A percentile compares a stretch with the other conserved stretches of the same genome.
phyloP scores from a whole-genome alignment of 1,140 invertebrate species.

The Hylaeus anthracinus region DNA sequence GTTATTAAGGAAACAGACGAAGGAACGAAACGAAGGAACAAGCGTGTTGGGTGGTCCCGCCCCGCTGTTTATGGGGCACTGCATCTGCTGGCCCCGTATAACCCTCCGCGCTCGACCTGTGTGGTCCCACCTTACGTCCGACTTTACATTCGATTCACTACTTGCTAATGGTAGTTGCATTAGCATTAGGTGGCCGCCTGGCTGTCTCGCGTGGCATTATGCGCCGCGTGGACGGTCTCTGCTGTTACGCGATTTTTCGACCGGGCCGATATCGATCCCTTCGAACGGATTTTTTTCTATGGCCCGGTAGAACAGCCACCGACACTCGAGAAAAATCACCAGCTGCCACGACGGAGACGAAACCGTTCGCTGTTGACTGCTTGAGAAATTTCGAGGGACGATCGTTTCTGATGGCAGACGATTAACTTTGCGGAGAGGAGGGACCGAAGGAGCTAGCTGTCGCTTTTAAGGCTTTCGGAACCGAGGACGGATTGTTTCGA shows the following conservation, averaged over 20 bases:
- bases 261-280: constrained; percentile 7
- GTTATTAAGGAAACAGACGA: constrained; percentile 78
- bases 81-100: constrained; percentile 75
- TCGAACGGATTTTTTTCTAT: not conserved
- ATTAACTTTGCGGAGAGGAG: not conserved
- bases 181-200: constrained; percentile 64
- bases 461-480: too few species aligned
- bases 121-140: constrained; percentile 76
- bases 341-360: not conserved
- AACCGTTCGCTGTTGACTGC: not conserved
- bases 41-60: constrained; percentile 78
- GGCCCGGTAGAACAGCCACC: not conserved
- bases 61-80: constrained; percentile 79
- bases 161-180: constrained; percentile 78
- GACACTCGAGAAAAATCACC: not conserved
- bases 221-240: constrained; percentile 30
- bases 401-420: not conserved
- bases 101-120: constrained; percentile 71
- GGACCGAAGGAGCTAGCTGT: too few species aligned
- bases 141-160: constrained; percentile 79
- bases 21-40: constrained; percentile 70
- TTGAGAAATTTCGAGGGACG: not conserved
- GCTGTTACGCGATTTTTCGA: constrained; percentile 59
- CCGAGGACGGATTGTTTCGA: too few species aligned
- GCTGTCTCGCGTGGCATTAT: constrained; percentile 45